Evolutionary conservation across 2,888 invertebrate genomes (phyloP).

Genomic region (Eilema griseolum): DNA sequence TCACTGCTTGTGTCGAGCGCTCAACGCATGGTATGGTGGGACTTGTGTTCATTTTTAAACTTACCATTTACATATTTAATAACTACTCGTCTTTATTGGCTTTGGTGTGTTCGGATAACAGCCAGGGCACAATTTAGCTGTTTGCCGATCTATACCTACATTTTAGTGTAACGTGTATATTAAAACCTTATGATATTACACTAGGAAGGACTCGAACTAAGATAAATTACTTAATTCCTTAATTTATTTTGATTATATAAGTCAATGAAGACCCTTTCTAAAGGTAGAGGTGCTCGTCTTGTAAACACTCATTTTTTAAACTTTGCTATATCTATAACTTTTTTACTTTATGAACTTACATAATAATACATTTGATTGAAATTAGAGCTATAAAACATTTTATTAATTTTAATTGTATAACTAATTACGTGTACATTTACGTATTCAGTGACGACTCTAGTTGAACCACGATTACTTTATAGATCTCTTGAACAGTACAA

Average conservation of each 20-base stretch:
- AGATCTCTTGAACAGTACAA: not conserved
- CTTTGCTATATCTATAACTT: not conserved
- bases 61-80: slow-evolving; percentile 9
- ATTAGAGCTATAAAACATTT: slow-evolving; percentile 36
- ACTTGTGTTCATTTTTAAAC: slow-evolving; percentile 34
- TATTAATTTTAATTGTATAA: slow-evolving; percentile 33
- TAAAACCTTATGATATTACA: slow-evolving; percentile 21
- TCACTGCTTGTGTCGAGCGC: slow-evolving; percentile 17
- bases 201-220: slow-evolving; percentile 9
- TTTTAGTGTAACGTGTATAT: slow-evolving; percentile 13
- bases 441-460: slow-evolving; percentile 15
- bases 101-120: slow-evolving; percentile 42
- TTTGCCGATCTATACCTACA: not conserved
- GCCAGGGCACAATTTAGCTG: slow-evolving; percentile 2
- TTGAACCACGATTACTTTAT: not conserved
- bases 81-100: slow-evolving; percentile 13
- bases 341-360: slow-evolving; percentile 4
- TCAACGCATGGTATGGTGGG: slow-evolving; percentile 47
- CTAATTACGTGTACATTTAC: slow-evolving; percentile 34
- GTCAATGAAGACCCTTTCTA: slow-evolving; percentile 1
- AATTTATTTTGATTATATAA: not conserved
- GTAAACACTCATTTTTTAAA: not conserved
- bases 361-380: slow-evolving; percentile 2
- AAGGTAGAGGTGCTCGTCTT: not conserved
- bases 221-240: slow-evolving; percentile 6